Base-by-base conservation (phyloP, 1,140 invertebrate genomes). In the Triops longicaudatus region DNA sequence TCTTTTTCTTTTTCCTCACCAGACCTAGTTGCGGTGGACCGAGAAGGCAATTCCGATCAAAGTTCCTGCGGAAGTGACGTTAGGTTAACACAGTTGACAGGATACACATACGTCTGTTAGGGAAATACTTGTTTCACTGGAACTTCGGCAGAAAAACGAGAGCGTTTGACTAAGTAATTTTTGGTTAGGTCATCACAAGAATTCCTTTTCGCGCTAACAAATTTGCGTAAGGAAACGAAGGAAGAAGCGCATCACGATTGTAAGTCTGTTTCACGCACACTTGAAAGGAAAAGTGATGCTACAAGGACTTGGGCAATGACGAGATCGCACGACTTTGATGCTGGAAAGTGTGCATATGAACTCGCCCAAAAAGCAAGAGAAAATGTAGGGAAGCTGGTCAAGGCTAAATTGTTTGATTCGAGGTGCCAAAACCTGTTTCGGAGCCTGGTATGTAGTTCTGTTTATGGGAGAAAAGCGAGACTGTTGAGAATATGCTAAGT, bases 31-130 rank as follows among this genome's bases (percentile, higher is more conserved):
- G 50, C 14, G 50, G 50, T 63, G 17, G 10, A 3, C 14, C n/a
- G 17, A 14, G n/a, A 63, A 0, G 50, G 50, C 50, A 63, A 63
- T 63, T 22, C 50, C 50, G 50, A 63, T 22, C 0, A 37, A 63
- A 63, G n/a, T 63, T 63, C 50, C 50, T 63, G 50, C 50, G 50
- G 50, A 63, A 63, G 0, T 63, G 50, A 63, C 50, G 50, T 63
- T 63, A n/a, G 50, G 0, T 12, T 63, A 63, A 63, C 17, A 63
- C 5, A 37, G 2, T 37, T 37, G 50, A 63, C 50, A 22, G 14
- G 14, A 22, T 22, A 17, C 50, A 63, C 22, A 63, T 22, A 63
- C 50, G 22, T 22, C 11, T 17, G 17, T 14, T 63, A 63, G 50
- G 50, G 31, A 37, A 37, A 37, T 4, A 37, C 31, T 37, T 37